These are phyloP conservation scores for Anas georgica DNA, from an alignment of 2,797 vertebrate species.

Conservation along the genomic window DNA sequence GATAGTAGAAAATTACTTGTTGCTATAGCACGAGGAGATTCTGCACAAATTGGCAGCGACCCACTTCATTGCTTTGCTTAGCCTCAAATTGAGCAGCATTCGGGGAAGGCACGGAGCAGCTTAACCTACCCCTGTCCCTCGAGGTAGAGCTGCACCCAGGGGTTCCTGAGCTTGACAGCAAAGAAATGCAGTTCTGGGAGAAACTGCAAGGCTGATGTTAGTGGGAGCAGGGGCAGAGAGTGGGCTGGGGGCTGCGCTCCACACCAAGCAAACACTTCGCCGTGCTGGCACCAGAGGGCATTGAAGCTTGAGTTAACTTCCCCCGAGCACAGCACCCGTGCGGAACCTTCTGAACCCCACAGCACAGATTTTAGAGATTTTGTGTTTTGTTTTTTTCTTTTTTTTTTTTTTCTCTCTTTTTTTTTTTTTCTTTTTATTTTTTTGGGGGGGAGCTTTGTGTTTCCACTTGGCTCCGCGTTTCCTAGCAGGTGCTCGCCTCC, in stretches of 20 bases:
- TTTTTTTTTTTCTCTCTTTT: not conserved
- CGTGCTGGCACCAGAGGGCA: not conserved
- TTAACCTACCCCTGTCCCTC: not conserved
- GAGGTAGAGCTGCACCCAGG: not conserved
- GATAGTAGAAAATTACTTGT: conserved; percentile 13
- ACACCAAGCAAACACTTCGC: not conserved
- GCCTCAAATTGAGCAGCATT: conserved; percentile 9
- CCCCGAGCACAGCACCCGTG: not conserved
- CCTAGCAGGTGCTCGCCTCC: conserved; percentile 46
- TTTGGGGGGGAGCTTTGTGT: not conserved
- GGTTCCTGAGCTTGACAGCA: not conserved
- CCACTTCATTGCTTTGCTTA: conserved; percentile 23
- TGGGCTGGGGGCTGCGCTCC: not conserved
- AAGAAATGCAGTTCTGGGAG: not conserved
- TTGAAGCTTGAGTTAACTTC: not conserved
- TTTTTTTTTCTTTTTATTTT: not conserved
- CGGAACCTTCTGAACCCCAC: not conserved
- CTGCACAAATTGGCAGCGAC: conserved; percentile 6
- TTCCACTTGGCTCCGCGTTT: not conserved
- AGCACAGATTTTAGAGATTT: not conserved
- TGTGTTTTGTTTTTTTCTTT: not conserved
- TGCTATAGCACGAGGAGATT: not conserved
- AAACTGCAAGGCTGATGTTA: not conserved
- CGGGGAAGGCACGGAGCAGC: not conserved
- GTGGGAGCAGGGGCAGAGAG: not conserved